Base-by-base conservation (phyloP, 1,140 invertebrate species). In the Oppia nitens region DNA sequence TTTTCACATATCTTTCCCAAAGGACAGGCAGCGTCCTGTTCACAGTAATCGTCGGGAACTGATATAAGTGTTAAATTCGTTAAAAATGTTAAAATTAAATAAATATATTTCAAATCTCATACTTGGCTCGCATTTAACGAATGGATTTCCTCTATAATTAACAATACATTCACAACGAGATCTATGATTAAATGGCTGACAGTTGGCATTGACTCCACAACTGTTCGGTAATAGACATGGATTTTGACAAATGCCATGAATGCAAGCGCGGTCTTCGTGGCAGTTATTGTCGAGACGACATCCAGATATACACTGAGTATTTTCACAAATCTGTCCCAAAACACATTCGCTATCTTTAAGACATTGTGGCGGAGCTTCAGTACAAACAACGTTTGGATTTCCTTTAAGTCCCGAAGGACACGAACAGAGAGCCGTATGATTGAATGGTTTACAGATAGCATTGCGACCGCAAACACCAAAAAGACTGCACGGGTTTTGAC, bases 221-320 rank as follows among this genome's bases (percentile, higher is more conserved):
- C 77, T 73, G 56, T 84, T 83, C 50, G 81, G 79, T 27, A 65
- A 66, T 0, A 85, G 67, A 66, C 89, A 94, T 1, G 87, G 87
- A 69, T 87, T 81, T 17, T 86, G 79, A 71, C 89, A 94, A 65
- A 87, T 84, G 53, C 80, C 81, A 63, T 88, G 87, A 48, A 84
- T 79, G 67, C 89, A 94, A 63, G 84, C 80, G 67, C 83, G 80
- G 64, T 90, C 83, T 29, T 75, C 73, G 1, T 87, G 85, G 73
- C 89, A 94, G 61, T 93, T 88, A 59, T 83, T 83, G 68, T 90
- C 87, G 56, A 83, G 83, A 64, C 81, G 78, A 72, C 89, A 93
- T n/a, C 87, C 89, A 28, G 77, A 52, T 0, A 65, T 28, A 53
- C 63, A 65, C 45, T 61, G 57, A 40, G 48, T 62, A 47, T 62